Evolutionary conservation across 1,140 invertebrate genomes (phyloP).

Genomic region (Holotrichia oblita): DNA sequence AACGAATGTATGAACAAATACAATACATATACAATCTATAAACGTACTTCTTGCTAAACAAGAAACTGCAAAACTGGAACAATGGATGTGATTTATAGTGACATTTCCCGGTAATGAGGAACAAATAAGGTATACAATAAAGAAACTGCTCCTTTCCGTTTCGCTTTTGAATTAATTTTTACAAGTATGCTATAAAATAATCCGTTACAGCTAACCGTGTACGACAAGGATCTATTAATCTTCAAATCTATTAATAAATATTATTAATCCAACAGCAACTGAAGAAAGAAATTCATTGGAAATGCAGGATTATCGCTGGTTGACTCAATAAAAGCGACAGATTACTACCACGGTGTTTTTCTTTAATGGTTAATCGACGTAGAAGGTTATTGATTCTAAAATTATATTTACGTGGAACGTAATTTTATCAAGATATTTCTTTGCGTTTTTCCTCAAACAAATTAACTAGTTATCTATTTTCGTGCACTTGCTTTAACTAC

Average conservation of each 20-base stretch:
- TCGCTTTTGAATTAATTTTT: slow-evolving; percentile 29
- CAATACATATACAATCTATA: neutral
- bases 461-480: too few species aligned
- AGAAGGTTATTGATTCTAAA: too few species aligned
- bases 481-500: too few species aligned
- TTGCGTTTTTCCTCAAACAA: too few species aligned
- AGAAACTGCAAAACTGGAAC: slow-evolving; percentile 29
- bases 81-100: slow-evolving; percentile 30
- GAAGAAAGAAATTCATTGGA: neutral
- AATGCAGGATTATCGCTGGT: neutral
- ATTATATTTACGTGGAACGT: too few species aligned
- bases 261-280: neutral
- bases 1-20: neutral
- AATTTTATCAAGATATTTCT: too few species aligned
- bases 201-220: neutral
- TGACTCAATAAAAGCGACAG: neutral
- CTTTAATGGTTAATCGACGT: too few species aligned
- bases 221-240: neutral
- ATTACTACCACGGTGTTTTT: neutral
- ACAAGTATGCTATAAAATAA: neutral
- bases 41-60: slow-evolving; percentile 4
- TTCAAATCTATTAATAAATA: slow-evolving; percentile 12
- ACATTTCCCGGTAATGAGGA: slow-evolving; percentile 29
- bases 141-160: neutral
- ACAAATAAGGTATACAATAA: slow-evolving; percentile 34